A percentile compares a stretch with the other conserved stretches of the same genome.
Evolutionary conservation across 2,797 vertebrate species (phyloP).

Genomic region (Rhabdomys pumilio): DNA sequence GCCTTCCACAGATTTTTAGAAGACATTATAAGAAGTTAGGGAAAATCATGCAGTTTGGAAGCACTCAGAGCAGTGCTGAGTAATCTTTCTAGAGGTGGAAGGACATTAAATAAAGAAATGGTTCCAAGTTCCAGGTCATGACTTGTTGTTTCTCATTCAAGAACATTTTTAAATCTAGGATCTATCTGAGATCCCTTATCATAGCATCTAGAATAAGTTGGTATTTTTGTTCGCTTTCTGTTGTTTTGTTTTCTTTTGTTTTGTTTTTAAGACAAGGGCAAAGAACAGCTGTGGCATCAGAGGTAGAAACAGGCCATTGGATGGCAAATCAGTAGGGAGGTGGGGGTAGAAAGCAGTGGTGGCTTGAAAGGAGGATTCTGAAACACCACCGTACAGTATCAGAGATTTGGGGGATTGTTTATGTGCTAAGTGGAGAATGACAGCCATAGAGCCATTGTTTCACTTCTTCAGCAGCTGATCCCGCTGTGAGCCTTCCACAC

Average conservation of each 20-base stretch:
- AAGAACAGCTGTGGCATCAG: neutral
- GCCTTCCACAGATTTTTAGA: neutral
- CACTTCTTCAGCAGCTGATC: neutral
- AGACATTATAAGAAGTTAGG: constrained; percentile 4
- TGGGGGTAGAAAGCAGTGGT: neutral
- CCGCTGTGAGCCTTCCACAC: neutral
- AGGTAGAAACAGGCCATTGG: neutral
- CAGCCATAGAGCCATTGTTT: neutral
- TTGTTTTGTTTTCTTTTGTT: neutral
- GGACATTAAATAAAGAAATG: neutral
- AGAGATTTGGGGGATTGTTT: neutral
- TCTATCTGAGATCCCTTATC: neutral
- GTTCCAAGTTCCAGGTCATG: neutral
- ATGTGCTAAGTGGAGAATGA: neutral
- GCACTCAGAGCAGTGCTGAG: neutral
- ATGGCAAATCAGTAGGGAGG: neutral
- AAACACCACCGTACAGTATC: neutral
- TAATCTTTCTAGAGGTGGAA: neutral
- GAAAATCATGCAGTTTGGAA: neutral
- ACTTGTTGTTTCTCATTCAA: neutral
- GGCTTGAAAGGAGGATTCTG: neutral
- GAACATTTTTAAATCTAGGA: constrained; percentile 2
- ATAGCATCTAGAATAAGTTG: constrained; percentile 33
- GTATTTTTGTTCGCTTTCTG: neutral
- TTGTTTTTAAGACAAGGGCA: constrained; percentile 51